phyloP scores from a whole-genome alignment of 2,888 invertebrate genomes.

The Dryobota labecula region DNA sequence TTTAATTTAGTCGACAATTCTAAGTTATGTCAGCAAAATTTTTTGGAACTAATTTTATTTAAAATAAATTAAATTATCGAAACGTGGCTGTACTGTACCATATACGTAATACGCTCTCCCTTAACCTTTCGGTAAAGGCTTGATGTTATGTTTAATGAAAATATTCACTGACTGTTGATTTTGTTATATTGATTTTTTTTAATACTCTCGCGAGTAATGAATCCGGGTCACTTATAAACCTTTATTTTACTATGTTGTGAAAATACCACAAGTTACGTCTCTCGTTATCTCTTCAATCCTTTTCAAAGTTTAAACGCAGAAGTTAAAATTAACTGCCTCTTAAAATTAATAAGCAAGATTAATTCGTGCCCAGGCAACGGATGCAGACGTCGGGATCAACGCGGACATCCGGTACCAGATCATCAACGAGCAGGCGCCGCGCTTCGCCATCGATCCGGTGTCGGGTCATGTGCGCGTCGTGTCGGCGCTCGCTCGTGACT shows the following conservation, averaged over 20 bases:
- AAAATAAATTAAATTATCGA: not conserved
- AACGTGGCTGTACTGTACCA: not conserved
- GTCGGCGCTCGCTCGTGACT: conserved; percentile 92
- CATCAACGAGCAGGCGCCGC: conserved; percentile 93
- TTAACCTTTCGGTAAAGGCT: too few relatives aligned
- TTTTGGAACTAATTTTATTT: not conserved
- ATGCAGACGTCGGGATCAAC: conserved; percentile 94
- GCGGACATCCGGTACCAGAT: conserved; percentile 95
- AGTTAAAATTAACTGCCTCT: not conserved
- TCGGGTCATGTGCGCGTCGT: conserved; percentile 94
- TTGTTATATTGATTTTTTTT: not conserved
- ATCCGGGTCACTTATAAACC: not conserved
- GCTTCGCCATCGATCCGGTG: conserved; percentile 94
- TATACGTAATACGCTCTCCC: not conserved
- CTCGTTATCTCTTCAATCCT: too few relatives aligned
- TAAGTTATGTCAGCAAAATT: not conserved
- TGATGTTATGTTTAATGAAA: not conserved
- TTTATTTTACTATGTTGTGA: not conserved
- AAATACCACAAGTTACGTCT: not conserved
- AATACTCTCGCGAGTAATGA: too few relatives aligned
- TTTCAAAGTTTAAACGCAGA: not conserved
- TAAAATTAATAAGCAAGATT: conserved; percentile 15
- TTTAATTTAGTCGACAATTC: not conserved
- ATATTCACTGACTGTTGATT: not conserved
- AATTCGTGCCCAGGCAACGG: conserved; percentile 90